phyloP scores from a whole-genome alignment of 2,888 invertebrate species.

The Lamproptera curius region DNA sequence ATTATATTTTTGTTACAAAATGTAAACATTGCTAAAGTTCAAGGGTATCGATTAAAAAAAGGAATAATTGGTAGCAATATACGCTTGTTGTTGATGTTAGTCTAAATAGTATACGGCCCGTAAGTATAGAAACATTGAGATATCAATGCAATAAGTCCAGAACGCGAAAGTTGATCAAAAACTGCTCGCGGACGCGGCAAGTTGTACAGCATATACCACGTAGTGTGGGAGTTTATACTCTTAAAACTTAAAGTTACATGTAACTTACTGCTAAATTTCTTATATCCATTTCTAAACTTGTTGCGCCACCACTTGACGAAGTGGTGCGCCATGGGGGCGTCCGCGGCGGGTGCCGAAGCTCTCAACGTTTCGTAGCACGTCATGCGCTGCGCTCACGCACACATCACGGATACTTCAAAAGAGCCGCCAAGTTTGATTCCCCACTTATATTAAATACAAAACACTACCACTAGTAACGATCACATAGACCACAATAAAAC shows the following conservation, averaged over 20 bases:
- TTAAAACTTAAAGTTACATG: conserved; percentile 21
- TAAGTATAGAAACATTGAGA: too few relatives aligned
- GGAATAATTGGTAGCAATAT: too few relatives aligned
- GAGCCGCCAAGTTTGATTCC: conserved; percentile 60
- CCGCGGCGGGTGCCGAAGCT: conserved; percentile 75
- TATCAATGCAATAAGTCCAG: too few relatives aligned
- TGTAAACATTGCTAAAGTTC: too few relatives aligned
- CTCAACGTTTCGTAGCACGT: conserved; percentile 79
- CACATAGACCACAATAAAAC: conserved; percentile 51
- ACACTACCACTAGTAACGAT: conserved; percentile 56
- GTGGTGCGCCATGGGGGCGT: conserved; percentile 85
- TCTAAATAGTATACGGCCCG: too few relatives aligned
- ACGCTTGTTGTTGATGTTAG: too few relatives aligned
- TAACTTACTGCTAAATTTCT: conserved; percentile 83
- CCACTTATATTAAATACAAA: conserved; percentile 45
- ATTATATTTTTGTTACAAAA: too few relatives aligned
- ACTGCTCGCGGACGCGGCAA: too few relatives aligned
- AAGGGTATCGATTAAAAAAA: too few relatives aligned
- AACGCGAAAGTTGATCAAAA: too few relatives aligned
- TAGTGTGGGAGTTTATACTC: too few relatives aligned
- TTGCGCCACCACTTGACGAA: conserved; percentile 87
- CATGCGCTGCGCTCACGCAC: conserved; percentile 79
- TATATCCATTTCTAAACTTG: conserved; percentile 86
- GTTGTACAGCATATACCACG: too few relatives aligned
- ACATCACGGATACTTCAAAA: conserved; percentile 75